Base-by-base conservation (phyloP, 2,113 vertebrate genomes). In the Cebus imitator region DNA sequence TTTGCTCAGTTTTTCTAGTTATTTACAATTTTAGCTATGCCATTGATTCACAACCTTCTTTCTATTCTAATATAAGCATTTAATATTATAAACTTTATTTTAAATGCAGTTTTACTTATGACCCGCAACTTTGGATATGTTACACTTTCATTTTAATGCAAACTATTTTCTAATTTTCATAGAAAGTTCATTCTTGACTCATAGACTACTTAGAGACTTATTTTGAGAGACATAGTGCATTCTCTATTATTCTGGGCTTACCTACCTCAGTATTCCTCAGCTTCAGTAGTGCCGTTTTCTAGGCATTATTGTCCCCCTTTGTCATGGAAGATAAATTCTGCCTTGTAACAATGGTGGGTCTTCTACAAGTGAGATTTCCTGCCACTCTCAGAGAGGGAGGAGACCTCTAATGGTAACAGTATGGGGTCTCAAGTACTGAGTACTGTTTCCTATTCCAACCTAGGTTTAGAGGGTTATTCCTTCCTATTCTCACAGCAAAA, bases 381-480 rank as follows among this genome's bases (percentile, higher is more conserved):
- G 3, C 1, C 21, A 4, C 1, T 64, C 40, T 9, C 2, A 7
- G 8, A 18, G 32, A 64, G 13, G 14, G 23, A 68, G 21, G 11
- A 43, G 70, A 10, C 3, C 11, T 50, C 40, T 43, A 43, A 64
- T 78, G 37, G 11, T 70, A 37, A 25, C 9, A 11, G 0, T 37
- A 52, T 6, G 21, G 8, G 16, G 8, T 48, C 2, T 5, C 20
- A 32, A 5, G 12, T 14, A 9, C 13, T 13, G 6, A 4, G 10
- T 45, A 27, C 5, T 76, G 7, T 70, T 88, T 88, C 11, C 21
- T 48, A 1, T 32, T 6, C 5, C 64, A 43, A 14, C 8, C 5
- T 23, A 50, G 5, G 6, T 90, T 37, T 61, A 30, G 43, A n/a
- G 10, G 5, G 0, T 48, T 20, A 70, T 58, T 40, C 6, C 0